Evolutionary conservation across 2,888 invertebrate genomes (phyloP).

Genomic region (Drosophila koepferae): DNA sequence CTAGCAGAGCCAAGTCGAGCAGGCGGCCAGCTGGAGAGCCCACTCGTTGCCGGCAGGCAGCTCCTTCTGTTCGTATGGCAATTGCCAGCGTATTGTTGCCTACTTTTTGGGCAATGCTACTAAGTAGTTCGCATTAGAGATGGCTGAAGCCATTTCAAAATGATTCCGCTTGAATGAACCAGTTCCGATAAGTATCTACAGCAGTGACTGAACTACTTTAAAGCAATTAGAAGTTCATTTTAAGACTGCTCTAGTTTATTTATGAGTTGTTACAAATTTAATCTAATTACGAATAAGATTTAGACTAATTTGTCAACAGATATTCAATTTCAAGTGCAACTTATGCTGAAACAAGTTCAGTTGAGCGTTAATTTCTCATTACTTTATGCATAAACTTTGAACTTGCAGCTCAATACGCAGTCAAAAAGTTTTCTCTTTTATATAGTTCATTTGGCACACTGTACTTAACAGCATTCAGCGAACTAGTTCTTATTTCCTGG

Average conservation of each 20-base stretch:
- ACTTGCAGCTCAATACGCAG: background rate
- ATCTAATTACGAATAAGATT: background rate
- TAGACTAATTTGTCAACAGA: background rate
- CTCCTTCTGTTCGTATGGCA: slow-evolving; percentile 56
- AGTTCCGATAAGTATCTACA: background rate
- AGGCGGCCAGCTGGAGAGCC: slow-evolving; percentile 7
- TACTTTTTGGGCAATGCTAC: slow-evolving; percentile 53
- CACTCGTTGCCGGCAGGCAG: slow-evolving; percentile 24
- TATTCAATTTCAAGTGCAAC: background rate
- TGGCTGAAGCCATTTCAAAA: background rate
- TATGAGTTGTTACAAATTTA: too few relatives aligned
- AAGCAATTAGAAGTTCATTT: too few relatives aligned
- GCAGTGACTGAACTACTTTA: background rate
- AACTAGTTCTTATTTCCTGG: slow-evolving; percentile 17
- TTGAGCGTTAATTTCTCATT: background rate
- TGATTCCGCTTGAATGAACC: slow-evolving; percentile 4
- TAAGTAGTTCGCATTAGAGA: slow-evolving; percentile 31
- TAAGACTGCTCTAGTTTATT: too few relatives aligned
- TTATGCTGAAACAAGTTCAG: slow-evolving; percentile 7
- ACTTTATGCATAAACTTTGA: slow-evolving; percentile 1
- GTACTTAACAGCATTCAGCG: background rate
- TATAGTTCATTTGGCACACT: background rate
- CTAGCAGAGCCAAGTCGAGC: slow-evolving; percentile 24
- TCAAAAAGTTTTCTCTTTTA: background rate
- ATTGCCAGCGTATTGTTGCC: slow-evolving; percentile 53